Evolutionary conservation across 2,888 invertebrate species (phyloP), one percentile per base, ranked within the genome.

Genomic region (Drosophila imparisetae): DNA sequence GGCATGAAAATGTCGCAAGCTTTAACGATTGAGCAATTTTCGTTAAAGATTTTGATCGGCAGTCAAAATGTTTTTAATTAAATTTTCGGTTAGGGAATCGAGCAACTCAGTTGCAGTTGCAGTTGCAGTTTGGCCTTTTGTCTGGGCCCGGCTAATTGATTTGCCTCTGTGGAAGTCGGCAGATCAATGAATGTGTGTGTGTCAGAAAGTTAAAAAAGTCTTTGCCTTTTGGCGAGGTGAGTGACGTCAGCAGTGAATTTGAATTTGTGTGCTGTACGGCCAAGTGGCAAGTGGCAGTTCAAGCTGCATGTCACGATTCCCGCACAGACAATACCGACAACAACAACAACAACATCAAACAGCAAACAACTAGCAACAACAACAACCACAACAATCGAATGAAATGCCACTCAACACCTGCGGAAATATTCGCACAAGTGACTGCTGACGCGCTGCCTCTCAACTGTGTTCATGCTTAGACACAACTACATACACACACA

Each of bases 321-420:
- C 72, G 52, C 67, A 70, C 70, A 78, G 65, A 77, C 81, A 78
- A 69, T 79, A 76, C 66, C 78, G 66, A 50, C 40, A 74, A 66
- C 64, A 57, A 45, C 58, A 58, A 55, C 50, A 70, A 36, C 40
- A 66, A 50, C 53, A 71, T 42, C 24, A 66, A 68, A 40, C 7
- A 65, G 36, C 13, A 55, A 49, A 24, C 40, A 50, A 29, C 27
- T 6, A 13, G 11, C 57, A 57, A 40, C 57, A 57, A 40, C 57
- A 57, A 58, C 57, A 59, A 32, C 50, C 63, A 60, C 74, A 89
- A 81, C 80, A 86, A 81, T 78, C 68, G 79, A 79, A 83, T 76
- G 84, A 86, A 86, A 86, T 86, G 86, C 86, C 86, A 86, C 89
- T 86, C 88, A 77, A 83, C 90, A 86, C 86, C 86, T 86, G 86